Evolutionary conservation across 1,140 invertebrate genomes (phyloP).

Genomic region (Gryllus bimaculatus): DNA sequence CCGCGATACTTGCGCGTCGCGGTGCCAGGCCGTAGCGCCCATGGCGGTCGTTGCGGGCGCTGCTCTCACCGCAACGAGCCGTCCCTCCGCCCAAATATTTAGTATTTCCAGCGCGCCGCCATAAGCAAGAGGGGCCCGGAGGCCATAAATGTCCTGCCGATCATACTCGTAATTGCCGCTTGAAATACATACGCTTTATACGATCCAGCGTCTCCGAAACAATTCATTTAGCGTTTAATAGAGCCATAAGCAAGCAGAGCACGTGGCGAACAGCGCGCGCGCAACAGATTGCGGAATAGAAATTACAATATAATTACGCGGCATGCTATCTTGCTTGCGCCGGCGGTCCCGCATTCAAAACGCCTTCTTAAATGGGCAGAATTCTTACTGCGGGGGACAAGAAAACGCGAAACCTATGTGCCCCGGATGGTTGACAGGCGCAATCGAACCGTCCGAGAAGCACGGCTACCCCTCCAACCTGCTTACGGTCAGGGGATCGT

Average conservation of each 20-base stretch:
- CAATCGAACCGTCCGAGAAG: too few species aligned
- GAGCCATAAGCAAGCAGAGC: constrained; percentile 14
- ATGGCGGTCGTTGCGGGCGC: too few species aligned
- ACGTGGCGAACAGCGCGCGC: constrained; percentile 12
- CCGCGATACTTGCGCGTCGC: too few species aligned
- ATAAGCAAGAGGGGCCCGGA: not conserved
- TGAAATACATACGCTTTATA: not conserved
- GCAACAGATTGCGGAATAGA: constrained; percentile 20
- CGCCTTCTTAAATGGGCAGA: not conserved
- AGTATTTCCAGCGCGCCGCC: not conserved
- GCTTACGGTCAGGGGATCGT: not conserved
- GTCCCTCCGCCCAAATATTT: not conserved
- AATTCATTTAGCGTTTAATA: constrained; percentile 21
- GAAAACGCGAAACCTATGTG: not conserved
- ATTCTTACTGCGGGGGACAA: not conserved
- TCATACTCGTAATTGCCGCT: constrained; percentile 3
- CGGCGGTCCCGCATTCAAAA: not conserved
- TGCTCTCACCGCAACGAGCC: not conserved
- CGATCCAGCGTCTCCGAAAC: constrained; percentile 12
- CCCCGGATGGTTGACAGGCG: too few species aligned
- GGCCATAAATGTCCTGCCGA: not conserved
- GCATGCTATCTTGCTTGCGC: not conserved
- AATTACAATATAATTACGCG: constrained; percentile 17
- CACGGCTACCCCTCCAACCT: not conserved
- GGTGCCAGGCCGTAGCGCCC: too few species aligned